Conservation (phyloP, 2,888 invertebrate genomes). For the Mystacides longicornis region DNA sequence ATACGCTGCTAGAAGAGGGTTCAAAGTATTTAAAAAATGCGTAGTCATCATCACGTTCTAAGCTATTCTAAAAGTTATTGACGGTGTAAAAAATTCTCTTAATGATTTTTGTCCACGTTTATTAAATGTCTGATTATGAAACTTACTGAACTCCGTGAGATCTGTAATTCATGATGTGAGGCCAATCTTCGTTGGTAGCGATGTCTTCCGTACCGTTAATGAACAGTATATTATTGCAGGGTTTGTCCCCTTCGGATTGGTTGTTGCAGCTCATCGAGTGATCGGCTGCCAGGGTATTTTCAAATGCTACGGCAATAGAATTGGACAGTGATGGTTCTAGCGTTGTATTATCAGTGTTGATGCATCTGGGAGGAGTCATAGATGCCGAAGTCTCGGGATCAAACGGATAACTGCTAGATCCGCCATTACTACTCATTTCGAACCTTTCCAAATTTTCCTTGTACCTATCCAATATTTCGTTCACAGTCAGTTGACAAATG, state of each 20-base stretch:
- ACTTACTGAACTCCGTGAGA: conserved; percentile 68
- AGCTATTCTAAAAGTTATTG: too few relatives aligned
- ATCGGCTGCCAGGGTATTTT: conserved; percentile 8
- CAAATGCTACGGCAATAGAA: conserved; percentile 14
- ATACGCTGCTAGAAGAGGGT: too few relatives aligned
- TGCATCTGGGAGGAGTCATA: conserved; percentile 14
- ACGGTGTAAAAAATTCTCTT: too few relatives aligned
- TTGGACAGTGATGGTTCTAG: conserved; percentile 6
- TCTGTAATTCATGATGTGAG: conserved; percentile 53
- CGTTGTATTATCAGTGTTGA: conserved; percentile 7
- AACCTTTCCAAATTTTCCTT: conserved; percentile 48
- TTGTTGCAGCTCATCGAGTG: conserved; percentile 5
- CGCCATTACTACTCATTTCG: conserved; percentile 28
- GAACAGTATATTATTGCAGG: conserved; percentile 2
- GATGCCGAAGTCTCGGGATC: conserved; percentile 12
- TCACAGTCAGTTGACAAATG: conserved; percentile 56
- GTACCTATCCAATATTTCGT: conserved; percentile 55
- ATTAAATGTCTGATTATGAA: too few relatives aligned
- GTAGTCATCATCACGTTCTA: too few relatives aligned
- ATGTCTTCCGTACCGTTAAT: conserved; percentile 33
- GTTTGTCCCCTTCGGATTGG: not conserved
- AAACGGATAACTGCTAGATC: conserved; percentile 25
- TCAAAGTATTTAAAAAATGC: too few relatives aligned
- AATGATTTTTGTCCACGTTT: too few relatives aligned
- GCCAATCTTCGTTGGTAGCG: conserved; percentile 47